These are phyloP conservation scores for Anorthoa munda DNA, from an alignment of 2,888 invertebrate genomes.

Conservation along the genomic window DNA sequence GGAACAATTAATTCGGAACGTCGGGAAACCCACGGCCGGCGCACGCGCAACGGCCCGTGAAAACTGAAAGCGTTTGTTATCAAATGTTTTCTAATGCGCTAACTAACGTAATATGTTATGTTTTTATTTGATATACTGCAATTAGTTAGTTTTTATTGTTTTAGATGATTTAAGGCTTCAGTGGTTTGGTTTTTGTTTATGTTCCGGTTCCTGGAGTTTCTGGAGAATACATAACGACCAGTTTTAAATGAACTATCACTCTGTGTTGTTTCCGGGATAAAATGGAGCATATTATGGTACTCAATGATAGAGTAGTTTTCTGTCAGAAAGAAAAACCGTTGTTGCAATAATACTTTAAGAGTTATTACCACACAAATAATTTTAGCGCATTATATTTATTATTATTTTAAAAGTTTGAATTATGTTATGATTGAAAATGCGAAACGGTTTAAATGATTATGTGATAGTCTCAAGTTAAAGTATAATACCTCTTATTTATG, in stretches of 20 bases:
- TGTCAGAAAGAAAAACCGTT: too few relatives aligned
- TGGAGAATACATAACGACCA: not conserved
- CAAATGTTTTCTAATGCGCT: slow-evolving; percentile 54
- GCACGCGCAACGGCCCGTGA: slow-evolving; percentile 62
- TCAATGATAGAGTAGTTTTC: too few relatives aligned
- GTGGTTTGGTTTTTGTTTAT: not conserved
- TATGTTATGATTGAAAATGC: not conserved
- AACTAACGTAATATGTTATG: slow-evolving; percentile 46
- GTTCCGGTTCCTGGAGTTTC: not conserved
- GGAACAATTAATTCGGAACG: slow-evolving; percentile 50
- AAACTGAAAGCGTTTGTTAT: slow-evolving; percentile 72
- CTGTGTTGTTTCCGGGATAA: too few relatives aligned
- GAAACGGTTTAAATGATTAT: not conserved
- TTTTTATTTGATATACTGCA: slow-evolving; percentile 3
- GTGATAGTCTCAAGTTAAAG: not conserved
- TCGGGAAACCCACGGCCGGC: slow-evolving; percentile 57
- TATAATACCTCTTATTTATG: not conserved
- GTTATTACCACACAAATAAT: too few relatives aligned
- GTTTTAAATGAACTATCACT: too few relatives aligned
- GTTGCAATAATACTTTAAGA: too few relatives aligned
- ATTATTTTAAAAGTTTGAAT: not conserved
- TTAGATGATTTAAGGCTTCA: not conserved
- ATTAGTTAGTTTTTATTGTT: slow-evolving; percentile 2
- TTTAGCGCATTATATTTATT: too few relatives aligned
- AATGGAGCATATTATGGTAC: too few relatives aligned